Percentiles rank a stretch among this genome's conserved stretches.
phyloP scores from a whole-genome alignment of 2,113 vertebrate genomes.

The Podarcis raffonei region DNA sequence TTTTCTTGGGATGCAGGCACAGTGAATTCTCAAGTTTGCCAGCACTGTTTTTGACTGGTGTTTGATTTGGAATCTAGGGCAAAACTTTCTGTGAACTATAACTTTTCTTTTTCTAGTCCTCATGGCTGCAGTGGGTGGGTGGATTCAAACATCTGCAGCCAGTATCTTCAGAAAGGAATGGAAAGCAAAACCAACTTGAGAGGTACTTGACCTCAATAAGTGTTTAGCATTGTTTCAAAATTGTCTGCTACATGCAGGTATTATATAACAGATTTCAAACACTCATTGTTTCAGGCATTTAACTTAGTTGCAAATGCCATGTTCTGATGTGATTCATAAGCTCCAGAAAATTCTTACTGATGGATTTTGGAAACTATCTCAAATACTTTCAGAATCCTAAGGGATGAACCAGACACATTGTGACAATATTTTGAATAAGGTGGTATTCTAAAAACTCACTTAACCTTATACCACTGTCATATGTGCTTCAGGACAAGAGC shows the following conservation, averaged over 20 bases:
- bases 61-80: neutral
- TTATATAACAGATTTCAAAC: neutral
- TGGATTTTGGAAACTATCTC: neutral
- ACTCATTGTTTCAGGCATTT: neutral
- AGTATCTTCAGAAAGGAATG: neutral
- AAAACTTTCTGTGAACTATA: neutral
- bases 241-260: too few species aligned
- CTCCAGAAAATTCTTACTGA: neutral
- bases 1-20: neutral
- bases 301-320: slow-evolving; percentile 3
- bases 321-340: neutral
- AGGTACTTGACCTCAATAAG: neutral
- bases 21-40: neutral
- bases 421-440: neutral
- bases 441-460: neutral
- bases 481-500: neutral
- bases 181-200: neutral
- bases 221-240: neutral
- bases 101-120: neutral
- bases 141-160: neutral
- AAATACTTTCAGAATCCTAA: neutral
- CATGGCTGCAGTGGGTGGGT: too few species aligned
- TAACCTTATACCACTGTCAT: neutral
- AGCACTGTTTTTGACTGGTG: neutral
- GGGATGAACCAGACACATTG: neutral